These are phyloP conservation scores for Oncorhynchus nerka DNA, from an alignment of 2,113 vertebrate species.

Conservation along the genomic window DNA sequence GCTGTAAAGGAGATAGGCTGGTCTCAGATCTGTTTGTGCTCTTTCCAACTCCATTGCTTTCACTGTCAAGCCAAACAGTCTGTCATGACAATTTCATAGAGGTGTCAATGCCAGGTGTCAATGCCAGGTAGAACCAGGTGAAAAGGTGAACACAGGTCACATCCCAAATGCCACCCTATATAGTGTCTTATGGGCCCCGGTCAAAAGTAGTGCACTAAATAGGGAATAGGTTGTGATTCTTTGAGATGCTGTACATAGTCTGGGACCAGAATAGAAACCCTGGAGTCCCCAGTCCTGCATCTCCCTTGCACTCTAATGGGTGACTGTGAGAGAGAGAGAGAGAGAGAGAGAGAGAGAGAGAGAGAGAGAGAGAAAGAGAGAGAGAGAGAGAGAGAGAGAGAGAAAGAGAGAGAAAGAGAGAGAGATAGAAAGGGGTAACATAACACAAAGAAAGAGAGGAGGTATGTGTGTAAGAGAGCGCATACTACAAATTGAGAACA, in stretches of 20 bases:
- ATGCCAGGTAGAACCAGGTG: background rate
- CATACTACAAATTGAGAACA: too few species aligned
- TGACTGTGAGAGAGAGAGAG: background rate
- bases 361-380: background rate
- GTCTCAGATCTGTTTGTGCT: too few species aligned
- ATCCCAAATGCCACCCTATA: background rate
- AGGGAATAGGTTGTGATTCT: background rate
- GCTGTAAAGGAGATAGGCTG: background rate
- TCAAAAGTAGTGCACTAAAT: background rate
- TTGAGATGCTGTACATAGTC: background rate
- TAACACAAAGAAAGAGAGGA: background rate
- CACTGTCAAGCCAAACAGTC: too few species aligned
- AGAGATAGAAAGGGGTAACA: background rate
- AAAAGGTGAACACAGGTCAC: background rate
- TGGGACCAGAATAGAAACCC: too few species aligned
- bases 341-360: background rate
- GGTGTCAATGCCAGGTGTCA: background rate
- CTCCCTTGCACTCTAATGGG: background rate
- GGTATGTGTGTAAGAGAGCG: background rate
- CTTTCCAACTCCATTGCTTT: too few species aligned
- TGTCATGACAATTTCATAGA: background rate
- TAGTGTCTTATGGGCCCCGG: background rate
- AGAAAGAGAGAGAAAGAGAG: background rate
- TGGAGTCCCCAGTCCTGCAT: background rate
- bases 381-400: background rate